Base-by-base conservation (phyloP, 2,797 vertebrate species). In the Etheostoma nigrum region DNA sequence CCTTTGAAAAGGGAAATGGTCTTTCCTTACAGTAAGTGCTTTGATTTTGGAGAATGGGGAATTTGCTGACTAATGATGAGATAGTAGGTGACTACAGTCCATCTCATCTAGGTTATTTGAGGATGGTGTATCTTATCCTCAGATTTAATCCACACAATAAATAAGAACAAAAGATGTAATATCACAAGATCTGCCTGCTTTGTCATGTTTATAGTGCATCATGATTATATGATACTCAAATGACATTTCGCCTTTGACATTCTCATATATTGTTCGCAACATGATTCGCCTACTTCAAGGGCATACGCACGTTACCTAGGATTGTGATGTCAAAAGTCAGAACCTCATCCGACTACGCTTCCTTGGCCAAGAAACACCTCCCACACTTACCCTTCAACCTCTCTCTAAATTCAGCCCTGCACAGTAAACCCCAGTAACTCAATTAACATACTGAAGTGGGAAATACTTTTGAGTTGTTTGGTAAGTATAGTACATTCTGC, bases 371-470 rank as follows among this genome's bases (percentile, higher is more conserved):
- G 79, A 88, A 88, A 89, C 78, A 58, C 88, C 45, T 80, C 87
- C 88, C 65, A 93, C 91, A 75, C 48, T 77, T 84, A 84, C 61
- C 47, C 70, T 73, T 83, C 25, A 72, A 11, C 59, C 71, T 21
- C 72, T 69, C 21, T 33, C 52, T 27, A 4, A 42, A 55, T 42
- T 47, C 61, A 61, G 73, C 52, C 18, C 10, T 61, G 44, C 67
- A 3, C 18, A 33, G 88, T 84, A 85, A 86, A 79, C 25, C 74
- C 84, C 85, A 71, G 16, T 1, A 23, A 33, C 27, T 25, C 5
- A 48, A 89, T 92, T 88, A 89, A 73, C 86, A 90, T 90, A 76
- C 8, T 33, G 10, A 36, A 44, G 48, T 27, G 86, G 85, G 87
- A 78, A 91, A 78, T 80, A 63, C 73, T 72, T 55, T 55, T 40